A percentile compares a stretch with the other conserved stretches of the same genome.
phyloP scores from a whole-genome alignment of 2,888 invertebrate species.

The Sabatieria punctata region DNA sequence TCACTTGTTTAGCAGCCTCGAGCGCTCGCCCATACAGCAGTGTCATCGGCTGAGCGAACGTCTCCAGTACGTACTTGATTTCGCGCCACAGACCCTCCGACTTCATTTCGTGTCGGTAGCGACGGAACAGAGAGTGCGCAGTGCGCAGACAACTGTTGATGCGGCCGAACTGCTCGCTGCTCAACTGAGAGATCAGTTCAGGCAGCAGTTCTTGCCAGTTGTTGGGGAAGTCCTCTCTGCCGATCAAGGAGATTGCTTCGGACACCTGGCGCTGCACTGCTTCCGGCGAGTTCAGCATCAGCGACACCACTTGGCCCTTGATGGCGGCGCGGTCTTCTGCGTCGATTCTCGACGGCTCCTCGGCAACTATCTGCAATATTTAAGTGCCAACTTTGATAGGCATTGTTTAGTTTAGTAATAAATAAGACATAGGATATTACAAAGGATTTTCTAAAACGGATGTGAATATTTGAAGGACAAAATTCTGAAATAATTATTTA shows the following conservation, averaged over 20 bases:
- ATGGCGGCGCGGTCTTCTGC: constrained; percentile 42
- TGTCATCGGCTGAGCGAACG: constrained; percentile 80
- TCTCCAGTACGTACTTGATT: constrained; percentile 84
- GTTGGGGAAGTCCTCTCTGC: constrained; percentile 86
- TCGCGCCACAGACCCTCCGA: constrained; percentile 86
- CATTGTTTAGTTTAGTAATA: not conserved
- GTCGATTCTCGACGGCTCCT: constrained; percentile 25
- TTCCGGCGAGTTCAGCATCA: constrained; percentile 81
- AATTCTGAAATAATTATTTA: too few species aligned
- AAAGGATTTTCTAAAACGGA: too few species aligned
- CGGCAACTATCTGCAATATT: too few species aligned
- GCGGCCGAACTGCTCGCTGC: constrained; percentile 52
- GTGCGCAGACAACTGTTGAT: constrained; percentile 87
- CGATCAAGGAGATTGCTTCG: constrained; percentile 85
- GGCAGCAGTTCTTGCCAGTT: constrained; percentile 85
- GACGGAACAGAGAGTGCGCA: constrained; percentile 72
- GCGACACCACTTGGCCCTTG: constrained; percentile 64
- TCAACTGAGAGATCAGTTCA: constrained; percentile 76
- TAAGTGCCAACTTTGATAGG: not conserved
- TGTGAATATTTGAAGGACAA: too few species aligned
- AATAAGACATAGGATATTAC: too few species aligned
- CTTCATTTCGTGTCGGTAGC: constrained; percentile 82
- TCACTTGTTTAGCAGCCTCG: constrained; percentile 10
- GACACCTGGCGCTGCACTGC: constrained; percentile 74
- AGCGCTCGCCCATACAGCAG: constrained; percentile 60